Base-by-base conservation (phyloP, 2,888 invertebrate genomes). In the Hydraecia micacea region DNA sequence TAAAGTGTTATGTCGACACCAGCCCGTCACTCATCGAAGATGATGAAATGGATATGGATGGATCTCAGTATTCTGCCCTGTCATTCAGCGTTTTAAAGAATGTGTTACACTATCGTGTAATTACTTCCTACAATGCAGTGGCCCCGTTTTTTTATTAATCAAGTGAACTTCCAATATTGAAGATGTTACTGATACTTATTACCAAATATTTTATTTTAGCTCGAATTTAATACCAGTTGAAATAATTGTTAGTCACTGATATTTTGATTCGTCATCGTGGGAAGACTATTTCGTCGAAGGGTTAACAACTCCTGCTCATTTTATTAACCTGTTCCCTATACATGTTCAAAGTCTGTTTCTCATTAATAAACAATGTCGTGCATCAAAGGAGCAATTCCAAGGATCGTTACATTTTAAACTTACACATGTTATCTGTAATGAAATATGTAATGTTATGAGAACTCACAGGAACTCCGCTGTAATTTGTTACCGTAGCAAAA, bases 291-390 rank as follows among this genome's bases (percentile, higher is more conserved):
- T 83, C 83, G 84, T 86, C 82, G 83, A 80, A 85, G 80, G 83
- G 88, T 90, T 91, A 88, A 90, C 87, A 89, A 89, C 90, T 87
- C 84, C 84, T 84, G 86, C 76, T 86, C 87, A 88, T 89, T 92
- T 94, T 93, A 94, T 93, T 93, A 89, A 87, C 88, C 87, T 89
- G 91, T 92, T 93, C 92, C 92, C 93, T 92, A 91, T 88, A 80
- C 87, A 86, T 89, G 90, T 91, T 93, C 91, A 93, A 93, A 92
- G 92, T 86, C 81, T 91, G 92, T 91, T 91, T 79, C 89, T 91
- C 93, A 93, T 94, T 93, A 93, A 93, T 94, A 93, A 93, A 94
- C 93, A 94, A 92, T 93, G 91, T 91, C 87, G 89, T 91, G 91
- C 94, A 93, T 95, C 93, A 95, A 95, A 95, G 93, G 86, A 86